These are phyloP conservation scores for Siniperca scherzeri DNA, from an alignment of 2,797 vertebrate genomes.

Conservation along the genomic window DNA sequence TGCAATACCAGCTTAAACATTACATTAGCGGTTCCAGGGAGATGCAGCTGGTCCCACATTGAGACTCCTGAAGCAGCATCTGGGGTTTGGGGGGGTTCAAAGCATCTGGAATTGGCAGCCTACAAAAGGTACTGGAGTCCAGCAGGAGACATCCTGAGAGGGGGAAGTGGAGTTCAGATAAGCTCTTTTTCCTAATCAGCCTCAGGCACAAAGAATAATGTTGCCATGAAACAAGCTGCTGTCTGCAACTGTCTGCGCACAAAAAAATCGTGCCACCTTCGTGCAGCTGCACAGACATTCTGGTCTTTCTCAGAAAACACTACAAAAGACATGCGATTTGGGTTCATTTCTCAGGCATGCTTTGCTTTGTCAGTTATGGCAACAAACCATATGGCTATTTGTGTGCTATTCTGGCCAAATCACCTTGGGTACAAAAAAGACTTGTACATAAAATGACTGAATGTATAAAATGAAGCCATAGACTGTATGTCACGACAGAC, in stretches of 20 bases:
- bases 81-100: slow-evolving; percentile 47
- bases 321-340: neutral
- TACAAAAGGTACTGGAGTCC: slow-evolving; percentile 46
- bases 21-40: slow-evolving; percentile 18
- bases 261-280: slow-evolving; percentile 15
- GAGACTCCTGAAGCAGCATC: slow-evolving; percentile 44
- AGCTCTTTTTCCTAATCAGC: slow-evolving; percentile 47
- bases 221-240: slow-evolving; percentile 17
- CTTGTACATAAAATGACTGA: too few species aligned
- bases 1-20: neutral
- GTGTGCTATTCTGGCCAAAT: neutral
- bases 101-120: slow-evolving; percentile 58
- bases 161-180: slow-evolving; percentile 49
- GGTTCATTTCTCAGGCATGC: neutral
- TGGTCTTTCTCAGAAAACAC: slow-evolving; percentile 12
- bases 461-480: neutral
- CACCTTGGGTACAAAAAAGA: neutral
- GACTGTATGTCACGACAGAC: neutral
- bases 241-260: slow-evolving; percentile 16
- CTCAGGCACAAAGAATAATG: slow-evolving; percentile 51
- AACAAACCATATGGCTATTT: neutral
- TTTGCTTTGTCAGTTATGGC: neutral
- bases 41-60: slow-evolving; percentile 55
- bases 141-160: slow-evolving; percentile 54
- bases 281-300: slow-evolving; percentile 15